These are phyloP conservation scores for Enteromius paludinosus DNA, from an alignment of 2,797 vertebrate genomes.

Conservation along the genomic window DNA sequence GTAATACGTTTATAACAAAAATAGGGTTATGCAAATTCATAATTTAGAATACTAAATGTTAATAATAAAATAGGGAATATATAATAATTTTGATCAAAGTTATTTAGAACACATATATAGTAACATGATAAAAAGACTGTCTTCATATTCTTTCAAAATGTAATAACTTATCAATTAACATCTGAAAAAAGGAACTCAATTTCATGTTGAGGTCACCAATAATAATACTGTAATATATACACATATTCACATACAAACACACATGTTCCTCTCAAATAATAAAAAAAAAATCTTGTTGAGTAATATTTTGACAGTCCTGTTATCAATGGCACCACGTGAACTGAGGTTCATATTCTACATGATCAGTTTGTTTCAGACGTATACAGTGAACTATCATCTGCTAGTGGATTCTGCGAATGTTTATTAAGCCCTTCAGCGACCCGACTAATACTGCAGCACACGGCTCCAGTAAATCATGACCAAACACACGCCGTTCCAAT, in stretches of 20 bases:
- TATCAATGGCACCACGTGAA: slow-evolving; percentile 8
- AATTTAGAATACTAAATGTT: background rate
- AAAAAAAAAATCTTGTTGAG: no score
- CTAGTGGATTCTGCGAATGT: background rate
- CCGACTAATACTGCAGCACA: background rate
- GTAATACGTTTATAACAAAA: background rate
- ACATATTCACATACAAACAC: background rate
- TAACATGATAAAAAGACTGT: no score
- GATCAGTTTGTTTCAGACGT: background rate
- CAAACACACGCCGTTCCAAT: background rate
- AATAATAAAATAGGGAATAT: background rate
- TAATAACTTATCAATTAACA: background rate
- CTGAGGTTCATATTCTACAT: background rate
- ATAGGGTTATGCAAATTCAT: background rate
- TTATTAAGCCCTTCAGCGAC: slow-evolving; percentile 32
- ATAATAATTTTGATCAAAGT: background rate
- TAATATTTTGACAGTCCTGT: background rate
- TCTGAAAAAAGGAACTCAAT: background rate
- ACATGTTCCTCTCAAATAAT: no score
- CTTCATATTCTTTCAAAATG: background rate
- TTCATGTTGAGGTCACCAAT: background rate
- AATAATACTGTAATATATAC: background rate
- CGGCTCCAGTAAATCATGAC: slow-evolving; percentile 11
- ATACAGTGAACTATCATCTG: background rate
- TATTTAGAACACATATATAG: background rate